Evolutionary conservation across 2,113 vertebrate species (phyloP).

Genomic region (Etheostoma cragini): DNA sequence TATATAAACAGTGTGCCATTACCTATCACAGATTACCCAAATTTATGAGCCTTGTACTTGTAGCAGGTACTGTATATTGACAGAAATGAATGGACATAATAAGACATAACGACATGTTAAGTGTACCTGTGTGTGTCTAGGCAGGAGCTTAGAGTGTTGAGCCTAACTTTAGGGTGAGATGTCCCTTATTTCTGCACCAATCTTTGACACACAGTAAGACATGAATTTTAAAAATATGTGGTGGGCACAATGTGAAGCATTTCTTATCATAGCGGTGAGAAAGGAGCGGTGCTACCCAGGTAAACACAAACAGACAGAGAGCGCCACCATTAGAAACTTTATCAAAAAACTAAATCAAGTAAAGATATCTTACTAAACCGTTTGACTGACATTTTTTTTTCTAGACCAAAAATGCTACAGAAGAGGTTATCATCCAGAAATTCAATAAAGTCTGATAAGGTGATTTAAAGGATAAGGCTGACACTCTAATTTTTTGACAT

Average conservation of each 20-base stretch:
- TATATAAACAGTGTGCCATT: not conserved
- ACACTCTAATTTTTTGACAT: not conserved
- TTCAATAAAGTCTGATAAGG: not conserved
- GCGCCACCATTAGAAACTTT: not conserved
- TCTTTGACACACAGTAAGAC: not conserved
- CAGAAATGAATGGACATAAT: not conserved
- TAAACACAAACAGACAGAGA: not conserved
- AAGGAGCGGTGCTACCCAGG: no score
- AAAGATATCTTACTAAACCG: not conserved
- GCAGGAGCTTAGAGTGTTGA: not conserved
- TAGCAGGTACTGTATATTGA: not conserved
- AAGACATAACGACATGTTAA: not conserved
- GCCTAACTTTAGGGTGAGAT: not conserved
- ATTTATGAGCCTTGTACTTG: not conserved
- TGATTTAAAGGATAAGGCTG: slow-evolving; percentile 6
- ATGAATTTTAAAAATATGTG: not conserved
- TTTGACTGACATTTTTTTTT: not conserved
- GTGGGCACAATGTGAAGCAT: not conserved
- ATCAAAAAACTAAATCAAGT: not conserved
- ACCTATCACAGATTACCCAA: not conserved
- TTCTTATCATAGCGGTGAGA: not conserved
- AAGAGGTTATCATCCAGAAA: not conserved
- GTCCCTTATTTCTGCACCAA: not conserved
- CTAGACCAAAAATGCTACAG: not conserved
- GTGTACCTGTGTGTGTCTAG: accelerated